Base-by-base conservation (phyloP, 2,113 vertebrate species). In the Mustelus asterias region DNA sequence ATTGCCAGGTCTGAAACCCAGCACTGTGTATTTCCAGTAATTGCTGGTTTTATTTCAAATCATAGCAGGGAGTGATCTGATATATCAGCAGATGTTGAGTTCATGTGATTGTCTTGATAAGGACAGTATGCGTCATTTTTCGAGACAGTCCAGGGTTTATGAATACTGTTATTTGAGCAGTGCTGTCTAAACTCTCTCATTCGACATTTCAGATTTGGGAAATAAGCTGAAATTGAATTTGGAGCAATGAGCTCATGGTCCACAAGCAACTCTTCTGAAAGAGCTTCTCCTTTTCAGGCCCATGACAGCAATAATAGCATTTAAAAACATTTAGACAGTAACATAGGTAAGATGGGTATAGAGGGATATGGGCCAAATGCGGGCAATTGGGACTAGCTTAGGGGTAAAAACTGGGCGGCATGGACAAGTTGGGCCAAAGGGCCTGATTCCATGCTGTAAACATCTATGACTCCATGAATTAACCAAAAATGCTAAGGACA, bases 221-320 rank as follows among this genome's bases (percentile, higher is more conserved):
- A 93, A 93, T 93, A 9, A 93, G 89, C 60, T 37, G 89, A 93
- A 93, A 93, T 93, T 93, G 60, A 60, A 93, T 93, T 93, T 93
- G 60, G 7, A 65, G 20, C 29, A 37, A 92, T 92, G 89, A 93
- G 89, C 60, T 93, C 89, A 93, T 93, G n/a, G 33, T 37, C 6
- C 18, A 37, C 89, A 93, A 65, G 60, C 2, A 33, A 37, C 7
- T 67, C 89, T 93, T 93, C 18, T 93, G 60, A 65, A 65, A 93
- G 89, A 8, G 16, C 60, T 65, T 41, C 89, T 65, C 4, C 89
- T 93, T n/a, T 93, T 63, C 33, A 65, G 16, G 16, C 4, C 7
- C 33, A 65, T 93, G 65, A 37, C 14, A 65, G 60, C 89, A 92
- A 58, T 48, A 48, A 48, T 5, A 54, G 48, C 48, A 54, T 54